Conservation (phyloP, 2,888 invertebrate species). For the Schizaphis graminum region DNA sequence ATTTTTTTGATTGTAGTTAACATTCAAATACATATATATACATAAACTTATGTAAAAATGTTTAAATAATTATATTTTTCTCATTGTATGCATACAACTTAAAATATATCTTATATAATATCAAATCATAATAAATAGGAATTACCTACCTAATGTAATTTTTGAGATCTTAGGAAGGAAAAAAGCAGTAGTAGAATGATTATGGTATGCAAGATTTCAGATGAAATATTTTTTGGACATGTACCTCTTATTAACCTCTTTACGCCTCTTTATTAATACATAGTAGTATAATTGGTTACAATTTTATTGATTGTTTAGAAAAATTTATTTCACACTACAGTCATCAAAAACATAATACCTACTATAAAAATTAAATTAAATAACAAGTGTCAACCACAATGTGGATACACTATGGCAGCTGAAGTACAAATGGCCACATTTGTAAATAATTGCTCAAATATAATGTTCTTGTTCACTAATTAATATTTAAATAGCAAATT, state of each 20-base stretch:
- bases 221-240: neutral
- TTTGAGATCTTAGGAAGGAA: neutral
- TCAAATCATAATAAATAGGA: neutral
- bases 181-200: neutral
- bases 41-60: neutral
- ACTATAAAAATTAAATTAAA: neutral
- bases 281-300: neutral
- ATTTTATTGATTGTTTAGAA: neutral
- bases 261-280: too few species aligned
- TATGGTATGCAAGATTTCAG: neutral
- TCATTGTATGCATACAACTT: neutral
- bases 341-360: neutral
- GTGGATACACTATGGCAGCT: neutral
- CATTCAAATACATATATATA: neutral
- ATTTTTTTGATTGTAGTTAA: neutral
- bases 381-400: neutral
- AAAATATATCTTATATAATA: neutral
- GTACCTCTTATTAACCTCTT: neutral
- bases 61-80: neutral
- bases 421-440: neutral
- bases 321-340: neutral
- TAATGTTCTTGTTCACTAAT: neutral
- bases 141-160: neutral
- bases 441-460: neutral
- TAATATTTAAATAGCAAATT: neutral